Conservation (phyloP, 2,113 vertebrate species). For the human (Homo sapiens) region DNA sequence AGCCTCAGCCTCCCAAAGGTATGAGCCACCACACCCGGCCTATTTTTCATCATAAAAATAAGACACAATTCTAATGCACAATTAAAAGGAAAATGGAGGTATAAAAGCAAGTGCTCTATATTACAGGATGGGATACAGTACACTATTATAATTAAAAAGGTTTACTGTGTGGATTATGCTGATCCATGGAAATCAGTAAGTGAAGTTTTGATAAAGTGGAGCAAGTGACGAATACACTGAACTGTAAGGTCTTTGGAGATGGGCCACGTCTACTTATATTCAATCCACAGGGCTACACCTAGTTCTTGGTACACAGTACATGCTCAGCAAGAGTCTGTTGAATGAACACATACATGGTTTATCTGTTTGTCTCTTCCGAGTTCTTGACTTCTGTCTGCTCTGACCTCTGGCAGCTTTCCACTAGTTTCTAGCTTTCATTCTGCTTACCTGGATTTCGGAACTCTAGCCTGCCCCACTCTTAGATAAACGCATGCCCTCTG, state of each 20-base stretch:
- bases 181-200: not conserved
- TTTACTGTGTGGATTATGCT: not conserved
- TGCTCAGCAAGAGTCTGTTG: not conserved
- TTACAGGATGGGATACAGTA: not conserved
- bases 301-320: not conserved
- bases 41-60: not conserved
- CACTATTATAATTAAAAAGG: not conserved
- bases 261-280: not conserved
- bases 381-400: not conserved
- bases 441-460: not conserved
- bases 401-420: slow-evolving; percentile 19
- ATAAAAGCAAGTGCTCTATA: not conserved
- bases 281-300: not conserved
- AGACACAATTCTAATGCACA: not conserved
- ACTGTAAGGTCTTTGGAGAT: not conserved
- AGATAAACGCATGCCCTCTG: not conserved
- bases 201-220: not conserved
- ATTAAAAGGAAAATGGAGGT: not conserved
- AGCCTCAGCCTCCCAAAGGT: no score
- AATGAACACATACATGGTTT: not conserved
- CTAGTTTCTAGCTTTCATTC: not conserved
- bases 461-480: not conserved
- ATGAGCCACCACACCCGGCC: no score
- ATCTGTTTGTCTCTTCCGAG: not conserved
- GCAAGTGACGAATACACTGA: not conserved